Conservation (phyloP, 2,797 vertebrate species). For the Falco novaeseelandiae region DNA sequence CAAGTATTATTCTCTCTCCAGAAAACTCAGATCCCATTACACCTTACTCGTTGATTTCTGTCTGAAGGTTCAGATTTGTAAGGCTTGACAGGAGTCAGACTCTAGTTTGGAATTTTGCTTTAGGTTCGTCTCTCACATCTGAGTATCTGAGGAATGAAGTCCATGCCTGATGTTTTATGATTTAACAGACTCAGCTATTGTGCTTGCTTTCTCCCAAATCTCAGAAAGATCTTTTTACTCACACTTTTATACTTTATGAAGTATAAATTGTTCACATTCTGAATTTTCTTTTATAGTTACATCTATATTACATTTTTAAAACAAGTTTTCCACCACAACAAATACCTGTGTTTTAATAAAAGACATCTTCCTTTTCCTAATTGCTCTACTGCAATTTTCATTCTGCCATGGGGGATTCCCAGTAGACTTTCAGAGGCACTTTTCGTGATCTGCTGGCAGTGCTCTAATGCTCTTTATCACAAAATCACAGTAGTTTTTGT, state of each 20-base stretch:
- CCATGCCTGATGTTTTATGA: neutral
- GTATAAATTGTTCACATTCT: neutral
- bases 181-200: neutral
- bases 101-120: neutral
- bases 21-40: neutral
- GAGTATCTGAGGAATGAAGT: neutral
- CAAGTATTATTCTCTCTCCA: neutral
- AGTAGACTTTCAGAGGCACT: neutral
- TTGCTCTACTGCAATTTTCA: neutral
- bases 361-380: constrained; percentile 3
- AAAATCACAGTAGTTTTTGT: constrained; percentile 29
- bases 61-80: neutral
- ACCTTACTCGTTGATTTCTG: neutral
- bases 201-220: neutral
- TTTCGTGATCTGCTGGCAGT: neutral
- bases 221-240: neutral
- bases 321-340: neutral
- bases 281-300: neutral
- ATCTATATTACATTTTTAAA: neutral
- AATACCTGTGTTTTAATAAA: neutral
- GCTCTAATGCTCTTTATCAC: constrained; percentile 12
- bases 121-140: neutral
- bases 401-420: neutral
- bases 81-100: neutral
- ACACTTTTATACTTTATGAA: neutral